Evolutionary conservation across 2,113 vertebrate genomes (phyloP).

Genomic region (Engystomops pustulosus): DNA sequence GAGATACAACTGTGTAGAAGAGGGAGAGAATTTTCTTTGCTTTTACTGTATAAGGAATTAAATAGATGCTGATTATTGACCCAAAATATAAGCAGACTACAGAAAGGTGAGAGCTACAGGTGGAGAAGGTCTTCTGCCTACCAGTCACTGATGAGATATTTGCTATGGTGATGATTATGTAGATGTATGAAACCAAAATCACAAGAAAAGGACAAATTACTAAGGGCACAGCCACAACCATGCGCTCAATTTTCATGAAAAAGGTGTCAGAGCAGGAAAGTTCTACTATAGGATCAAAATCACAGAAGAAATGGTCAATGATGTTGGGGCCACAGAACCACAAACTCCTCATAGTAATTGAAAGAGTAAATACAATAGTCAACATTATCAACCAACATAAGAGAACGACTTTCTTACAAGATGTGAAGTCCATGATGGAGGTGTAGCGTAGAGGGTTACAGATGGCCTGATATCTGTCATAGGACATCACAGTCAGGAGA

Average conservation of each 20-base stretch:
- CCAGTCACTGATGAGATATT: not conserved
- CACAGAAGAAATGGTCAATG: conserved; percentile 18
- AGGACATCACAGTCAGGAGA: not conserved
- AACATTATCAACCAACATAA: not conserved
- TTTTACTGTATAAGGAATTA: not conserved
- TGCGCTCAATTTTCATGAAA: not conserved
- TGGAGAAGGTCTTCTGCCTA: not conserved
- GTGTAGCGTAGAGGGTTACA: conserved; percentile 1
- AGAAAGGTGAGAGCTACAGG: not conserved
- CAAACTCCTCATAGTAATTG: not conserved
- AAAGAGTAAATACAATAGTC: not conserved
- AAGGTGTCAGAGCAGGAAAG: not conserved
- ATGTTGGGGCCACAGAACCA: not conserved
- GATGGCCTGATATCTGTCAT: conserved; percentile 11
- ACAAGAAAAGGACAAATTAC: not conserved
- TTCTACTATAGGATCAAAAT: not conserved
- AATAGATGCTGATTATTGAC: not conserved
- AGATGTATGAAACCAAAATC: not conserved
- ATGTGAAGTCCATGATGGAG: not conserved
- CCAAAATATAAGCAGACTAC: not conserved
- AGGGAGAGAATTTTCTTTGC: not conserved
- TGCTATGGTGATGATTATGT: not conserved
- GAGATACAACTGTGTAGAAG: not conserved
- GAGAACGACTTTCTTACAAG: not conserved
- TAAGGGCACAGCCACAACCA: not conserved